Conservation (phyloP, 2,888 invertebrate species). For the Dryobotodes eremita region DNA sequence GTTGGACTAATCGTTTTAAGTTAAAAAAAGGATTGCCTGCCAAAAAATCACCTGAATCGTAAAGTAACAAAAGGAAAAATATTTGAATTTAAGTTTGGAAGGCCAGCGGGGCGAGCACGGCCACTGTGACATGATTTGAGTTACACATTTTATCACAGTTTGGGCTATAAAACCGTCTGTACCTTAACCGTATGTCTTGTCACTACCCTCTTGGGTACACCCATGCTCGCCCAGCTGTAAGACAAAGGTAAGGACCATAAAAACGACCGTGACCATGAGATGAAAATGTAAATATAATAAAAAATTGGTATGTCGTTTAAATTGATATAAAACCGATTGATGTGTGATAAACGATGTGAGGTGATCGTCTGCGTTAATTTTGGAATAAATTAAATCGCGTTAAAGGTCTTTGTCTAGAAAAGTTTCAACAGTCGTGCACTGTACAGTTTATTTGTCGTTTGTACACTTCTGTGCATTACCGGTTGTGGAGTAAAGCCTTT, state of each 20-base stretch:
- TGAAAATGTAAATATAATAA: constrained; percentile 31
- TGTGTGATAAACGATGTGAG: constrained; percentile 33
- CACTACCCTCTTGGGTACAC: too few relatives aligned
- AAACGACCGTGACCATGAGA: constrained; percentile 63
- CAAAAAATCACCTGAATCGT: constrained; percentile 13
- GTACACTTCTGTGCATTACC: constrained; percentile 40
- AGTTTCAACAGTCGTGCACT: constrained; percentile 6
- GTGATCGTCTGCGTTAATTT: constrained; percentile 27
- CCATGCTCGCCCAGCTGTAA: too few relatives aligned
- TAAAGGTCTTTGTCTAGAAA: constrained; percentile 1
- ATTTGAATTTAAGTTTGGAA: constrained; percentile 18
- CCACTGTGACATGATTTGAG: too few relatives aligned
- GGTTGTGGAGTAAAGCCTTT: constrained; percentile 58
- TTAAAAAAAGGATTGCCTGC: constrained; percentile 12
- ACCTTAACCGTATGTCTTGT: too few relatives aligned
- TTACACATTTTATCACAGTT: too few relatives aligned
- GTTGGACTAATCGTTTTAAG: constrained; percentile 33
- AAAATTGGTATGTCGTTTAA: constrained; percentile 27
- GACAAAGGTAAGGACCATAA: constrained; percentile 59
- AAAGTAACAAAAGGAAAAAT: constrained; percentile 15
- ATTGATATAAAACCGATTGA: constrained; percentile 5
- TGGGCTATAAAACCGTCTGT: too few relatives aligned
- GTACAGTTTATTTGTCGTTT: neutral
- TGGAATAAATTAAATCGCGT: constrained; percentile 2
- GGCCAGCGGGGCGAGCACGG: too few relatives aligned